Percentiles rank a stretch among this genome's conserved stretches.
Evolutionary conservation across 2,888 invertebrate genomes (phyloP).

Genomic region (Neoascia interrupta): DNA sequence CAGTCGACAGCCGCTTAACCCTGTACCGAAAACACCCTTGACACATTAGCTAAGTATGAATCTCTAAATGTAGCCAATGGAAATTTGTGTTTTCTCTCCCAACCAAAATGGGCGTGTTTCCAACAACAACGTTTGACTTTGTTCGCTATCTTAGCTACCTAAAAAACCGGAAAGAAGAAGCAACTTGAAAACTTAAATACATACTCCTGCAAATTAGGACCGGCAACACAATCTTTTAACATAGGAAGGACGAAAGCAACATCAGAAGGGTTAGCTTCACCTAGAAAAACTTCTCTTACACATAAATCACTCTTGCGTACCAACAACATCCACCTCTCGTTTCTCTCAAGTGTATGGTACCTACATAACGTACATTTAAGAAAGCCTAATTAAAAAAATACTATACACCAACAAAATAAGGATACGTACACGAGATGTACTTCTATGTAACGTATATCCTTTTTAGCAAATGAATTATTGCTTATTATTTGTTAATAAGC

Average conservation of each 20-base stretch:
- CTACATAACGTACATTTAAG: slow-evolving; percentile 21
- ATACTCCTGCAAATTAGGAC: slow-evolving; percentile 62
- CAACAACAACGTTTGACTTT: slow-evolving; percentile 52
- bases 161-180: slow-evolving; percentile 67
- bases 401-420: slow-evolving; percentile 11
- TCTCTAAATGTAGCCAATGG: slow-evolving; percentile 31
- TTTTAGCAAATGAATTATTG: slow-evolving; percentile 66
- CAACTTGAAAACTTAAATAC: slow-evolving; percentile 60
- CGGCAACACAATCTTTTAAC: slow-evolving; percentile 9
- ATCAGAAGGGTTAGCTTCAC: slow-evolving; percentile 52
- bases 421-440: too few relatives aligned
- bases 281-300: slow-evolving; percentile 34
- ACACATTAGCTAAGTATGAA: background rate
- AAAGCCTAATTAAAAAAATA: slow-evolving; percentile 60
- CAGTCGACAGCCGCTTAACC: slow-evolving; percentile 12
- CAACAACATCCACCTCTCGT: slow-evolving; percentile 41
- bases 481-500: slow-evolving; percentile 70
- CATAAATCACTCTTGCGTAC: slow-evolving; percentile 57
- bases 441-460: slow-evolving; percentile 24
- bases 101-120: slow-evolving; percentile 61
- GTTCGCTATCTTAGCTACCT: slow-evolving; percentile 44
- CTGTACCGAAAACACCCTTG: background rate
- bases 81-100: slow-evolving; percentile 3
- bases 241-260: background rate
- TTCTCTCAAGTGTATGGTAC: slow-evolving; percentile 53